These are phyloP conservation scores for Sebastes jordani DNA, from an alignment of 2,797 vertebrate genomes.

Conservation along the genomic window DNA sequence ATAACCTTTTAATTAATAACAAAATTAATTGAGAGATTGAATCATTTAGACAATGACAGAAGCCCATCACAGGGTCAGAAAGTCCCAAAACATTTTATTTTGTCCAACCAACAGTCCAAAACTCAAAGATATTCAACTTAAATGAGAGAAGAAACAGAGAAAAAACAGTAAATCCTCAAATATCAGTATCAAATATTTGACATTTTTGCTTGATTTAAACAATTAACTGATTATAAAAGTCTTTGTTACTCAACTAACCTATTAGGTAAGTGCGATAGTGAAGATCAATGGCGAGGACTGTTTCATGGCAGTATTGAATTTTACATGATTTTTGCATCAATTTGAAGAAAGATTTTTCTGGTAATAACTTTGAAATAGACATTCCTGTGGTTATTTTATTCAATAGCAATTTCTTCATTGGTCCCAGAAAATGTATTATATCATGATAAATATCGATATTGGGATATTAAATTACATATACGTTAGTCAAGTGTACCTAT, in stretches of 20 bases:
- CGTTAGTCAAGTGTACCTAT: neutral
- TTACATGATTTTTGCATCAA: neutral
- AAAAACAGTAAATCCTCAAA: neutral
- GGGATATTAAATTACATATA: neutral
- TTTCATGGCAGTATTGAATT: neutral
- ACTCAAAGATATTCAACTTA: neutral
- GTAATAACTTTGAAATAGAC: neutral
- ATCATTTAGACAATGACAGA: neutral
- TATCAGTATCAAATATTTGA: neutral
- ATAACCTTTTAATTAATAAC: neutral
- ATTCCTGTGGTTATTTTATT: neutral
- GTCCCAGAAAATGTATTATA: neutral
- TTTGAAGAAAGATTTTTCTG: neutral
- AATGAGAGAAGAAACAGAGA: neutral
- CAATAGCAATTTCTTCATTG: neutral
- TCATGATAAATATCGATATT: neutral
- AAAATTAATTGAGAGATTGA: neutral
- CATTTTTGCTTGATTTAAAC: neutral
- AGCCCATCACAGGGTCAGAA: neutral
- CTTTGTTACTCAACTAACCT: neutral
- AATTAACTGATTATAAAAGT: neutral
- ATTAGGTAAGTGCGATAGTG: rapidly evolving
- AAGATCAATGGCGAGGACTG: no score
- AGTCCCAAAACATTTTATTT: neutral
- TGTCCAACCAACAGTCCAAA: neutral